Conservation (phyloP, 2,113 vertebrate species). For the Oenanthe oenanthe region DNA sequence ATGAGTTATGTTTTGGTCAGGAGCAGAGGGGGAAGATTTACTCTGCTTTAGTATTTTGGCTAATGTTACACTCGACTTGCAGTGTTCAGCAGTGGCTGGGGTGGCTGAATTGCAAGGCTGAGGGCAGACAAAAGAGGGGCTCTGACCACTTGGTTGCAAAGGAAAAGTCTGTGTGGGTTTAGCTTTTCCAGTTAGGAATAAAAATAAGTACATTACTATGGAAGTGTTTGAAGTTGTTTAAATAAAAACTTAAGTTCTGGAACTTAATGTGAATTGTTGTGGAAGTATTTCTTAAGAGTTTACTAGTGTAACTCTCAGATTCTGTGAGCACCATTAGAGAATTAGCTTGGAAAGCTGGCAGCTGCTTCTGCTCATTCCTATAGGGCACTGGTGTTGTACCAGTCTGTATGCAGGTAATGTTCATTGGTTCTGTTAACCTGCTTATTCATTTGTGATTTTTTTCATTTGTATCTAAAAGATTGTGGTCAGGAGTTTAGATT, state of each 20-base stretch:
- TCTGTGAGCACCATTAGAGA: background rate
- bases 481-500: background rate
- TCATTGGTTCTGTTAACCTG: background rate
- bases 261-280: background rate
- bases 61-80: background rate
- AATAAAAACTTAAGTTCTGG: background rate
- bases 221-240: background rate
- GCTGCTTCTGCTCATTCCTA: background rate
- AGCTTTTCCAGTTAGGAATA: background rate
- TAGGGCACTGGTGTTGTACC: background rate
- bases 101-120: background rate
- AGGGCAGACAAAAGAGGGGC: background rate
- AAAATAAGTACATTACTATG: background rate
- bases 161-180: background rate
- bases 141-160: accelerated
- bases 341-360: background rate
- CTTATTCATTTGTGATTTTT: background rate
- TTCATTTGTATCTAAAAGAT: background rate
- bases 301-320: background rate
- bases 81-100: background rate
- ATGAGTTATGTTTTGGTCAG: background rate
- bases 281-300: background rate
- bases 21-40: background rate
- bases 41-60: background rate
- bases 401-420: background rate